Evolutionary conservation across 2,888 invertebrate genomes (phyloP).

Genomic region (Platycheirus albimanus): DNA sequence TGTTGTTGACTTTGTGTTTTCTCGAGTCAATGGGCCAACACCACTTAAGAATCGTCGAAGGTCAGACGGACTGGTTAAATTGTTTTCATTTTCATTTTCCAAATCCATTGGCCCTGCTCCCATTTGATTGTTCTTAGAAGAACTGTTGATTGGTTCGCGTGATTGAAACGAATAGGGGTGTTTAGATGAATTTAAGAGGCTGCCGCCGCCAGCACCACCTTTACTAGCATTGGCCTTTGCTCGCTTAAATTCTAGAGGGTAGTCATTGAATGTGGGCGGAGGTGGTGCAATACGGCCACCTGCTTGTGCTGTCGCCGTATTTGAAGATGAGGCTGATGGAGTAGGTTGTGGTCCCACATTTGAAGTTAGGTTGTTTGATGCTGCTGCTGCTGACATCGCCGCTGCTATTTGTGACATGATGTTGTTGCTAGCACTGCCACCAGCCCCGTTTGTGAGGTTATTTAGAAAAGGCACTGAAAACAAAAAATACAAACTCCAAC

Average conservation of each 20-base stretch:
- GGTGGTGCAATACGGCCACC: constrained; percentile 38
- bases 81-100: constrained; percentile 80
- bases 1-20: constrained; percentile 7
- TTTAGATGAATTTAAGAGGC: constrained; percentile 40
- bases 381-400: constrained; percentile 74
- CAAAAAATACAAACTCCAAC: not conserved
- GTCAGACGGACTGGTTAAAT: constrained; percentile 3
- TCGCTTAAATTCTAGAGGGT: constrained; percentile 86
- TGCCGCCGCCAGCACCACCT: not conserved
- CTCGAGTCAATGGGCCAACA: constrained; percentile 40
- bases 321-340: constrained; percentile 16
- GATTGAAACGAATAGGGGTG: constrained; percentile 11
- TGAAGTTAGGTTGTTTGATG: constrained; percentile 56
- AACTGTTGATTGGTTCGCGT: constrained; percentile 56
- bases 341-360: constrained; percentile 63
- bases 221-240: too few relatives aligned
- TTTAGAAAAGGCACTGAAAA: constrained; percentile 75
- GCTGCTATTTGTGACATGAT: constrained; percentile 81
- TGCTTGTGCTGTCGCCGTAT: not conserved
- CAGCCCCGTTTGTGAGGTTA: constrained; percentile 62
- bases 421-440: constrained; percentile 77
- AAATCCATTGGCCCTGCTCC: constrained; percentile 85
- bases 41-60: constrained; percentile 39
- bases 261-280: constrained; percentile 83
- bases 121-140: constrained; percentile 83